These are phyloP conservation scores for Ochotona curzoniae DNA, from an alignment of 2,113 vertebrate species.

Conservation along the genomic window DNA sequence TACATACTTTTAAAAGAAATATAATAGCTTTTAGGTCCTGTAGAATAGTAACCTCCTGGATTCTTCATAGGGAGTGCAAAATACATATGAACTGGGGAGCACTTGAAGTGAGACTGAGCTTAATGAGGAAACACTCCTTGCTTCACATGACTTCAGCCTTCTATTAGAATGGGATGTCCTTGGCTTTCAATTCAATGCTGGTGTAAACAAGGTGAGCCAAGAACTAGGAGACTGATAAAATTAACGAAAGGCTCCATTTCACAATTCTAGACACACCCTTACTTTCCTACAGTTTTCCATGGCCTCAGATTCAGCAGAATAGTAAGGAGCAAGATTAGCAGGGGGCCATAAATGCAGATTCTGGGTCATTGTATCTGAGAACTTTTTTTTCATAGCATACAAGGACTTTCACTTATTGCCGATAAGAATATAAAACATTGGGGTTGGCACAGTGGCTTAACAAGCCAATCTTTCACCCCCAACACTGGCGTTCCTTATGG, in stretches of 20 bases:
- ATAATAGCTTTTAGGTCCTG: not conserved
- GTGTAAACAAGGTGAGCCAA: conserved; percentile 5
- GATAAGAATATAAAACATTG: not conserved
- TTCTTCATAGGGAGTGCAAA: not conserved
- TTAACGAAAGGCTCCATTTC: not conserved
- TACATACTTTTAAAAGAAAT: not conserved
- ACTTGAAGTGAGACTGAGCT: not conserved
- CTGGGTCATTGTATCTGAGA: not conserved
- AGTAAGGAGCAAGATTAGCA: conserved; percentile 19
- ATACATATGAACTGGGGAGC: not conserved
- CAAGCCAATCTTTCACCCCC: no score
- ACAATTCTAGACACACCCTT: conserved; percentile 19
- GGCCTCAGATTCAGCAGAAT: not conserved
- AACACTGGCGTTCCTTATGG: no score
- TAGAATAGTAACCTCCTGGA: not conserved
- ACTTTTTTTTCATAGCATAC: not conserved
- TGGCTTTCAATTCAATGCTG: not conserved
- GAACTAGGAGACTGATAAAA: conserved; percentile 24
- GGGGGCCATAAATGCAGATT: conserved; percentile 43
- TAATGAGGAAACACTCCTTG: not conserved
- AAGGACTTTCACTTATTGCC: not conserved
- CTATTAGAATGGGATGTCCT: not conserved
- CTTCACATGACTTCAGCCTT: not conserved
- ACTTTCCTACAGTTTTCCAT: not conserved
- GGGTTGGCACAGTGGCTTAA: no score